Base-by-base conservation (phyloP, 1,140 invertebrate species). In the Drosophila ambigua region DNA sequence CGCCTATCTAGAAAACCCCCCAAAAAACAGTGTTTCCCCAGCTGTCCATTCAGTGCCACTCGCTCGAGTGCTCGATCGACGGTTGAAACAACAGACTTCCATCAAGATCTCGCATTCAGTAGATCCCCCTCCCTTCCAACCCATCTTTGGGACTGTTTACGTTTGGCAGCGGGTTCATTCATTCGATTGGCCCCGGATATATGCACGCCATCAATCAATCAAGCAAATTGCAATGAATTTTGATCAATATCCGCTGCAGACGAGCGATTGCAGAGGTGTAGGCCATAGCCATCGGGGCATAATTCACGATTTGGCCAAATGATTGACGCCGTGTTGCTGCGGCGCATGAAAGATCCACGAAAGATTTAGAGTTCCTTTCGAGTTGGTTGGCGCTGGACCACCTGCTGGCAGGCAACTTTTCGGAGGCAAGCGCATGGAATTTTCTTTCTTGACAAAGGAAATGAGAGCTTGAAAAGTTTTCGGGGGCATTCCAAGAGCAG, bases 351-450 rank as follows among this genome's bases (percentile, higher is more conserved):
- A 61, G 72, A 83, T 79, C 50, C 64, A 24, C 4, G 46, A 49
- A 71, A 87, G 75, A 87, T 77, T 81, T 87, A 76, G 61, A 87
- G 82, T 87, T 87, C 66, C 83, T 72, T 58, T 48, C 57, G 72
- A 24, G 39, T 60, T 9, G 54, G 31, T 31, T n/a, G 64, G 52
- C 28, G 58, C 24, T 31, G 59, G 82, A 77, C 83, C 83, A 88
- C 83, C 83, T 88, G 83, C 83, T 83, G 83, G 49, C 79, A 88
- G 83, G 83, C 88, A 88, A 72, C 83, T 58, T 64, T 58, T 26
- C 41, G 16, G 57, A 20, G 5, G 9, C 24, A 39, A 31, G 16
- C 35, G 2, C 1, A 20, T 44, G 49, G 6, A 16, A 45, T 41
- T 54, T 46, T 26, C 57, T 28, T 7, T 13, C 51, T 16, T 76